A percentile compares a stretch with the other conserved stretches of the same genome.
These are phyloP conservation scores for Takifugu bimaculatus DNA, from an alignment of 2,113 vertebrate genomes.

Conservation along the genomic window DNA sequence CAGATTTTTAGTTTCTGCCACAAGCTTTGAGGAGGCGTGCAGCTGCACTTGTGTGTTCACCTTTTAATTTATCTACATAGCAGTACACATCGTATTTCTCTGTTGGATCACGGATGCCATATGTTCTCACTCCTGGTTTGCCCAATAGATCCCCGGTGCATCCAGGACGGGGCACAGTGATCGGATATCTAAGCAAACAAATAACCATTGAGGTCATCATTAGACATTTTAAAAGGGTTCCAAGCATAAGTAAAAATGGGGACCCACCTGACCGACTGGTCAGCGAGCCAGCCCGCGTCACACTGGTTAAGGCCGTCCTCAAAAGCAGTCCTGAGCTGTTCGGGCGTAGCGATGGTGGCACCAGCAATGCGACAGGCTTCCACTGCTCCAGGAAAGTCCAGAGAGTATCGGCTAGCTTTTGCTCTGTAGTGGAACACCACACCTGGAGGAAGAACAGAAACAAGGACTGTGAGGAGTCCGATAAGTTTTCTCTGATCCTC, in stretches of 20 bases:
- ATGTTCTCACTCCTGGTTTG: constrained; percentile 85
- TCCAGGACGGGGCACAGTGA: constrained; percentile 81
- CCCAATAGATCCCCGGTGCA: constrained; percentile 84
- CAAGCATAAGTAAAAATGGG: neutral
- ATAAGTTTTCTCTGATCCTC: neutral
- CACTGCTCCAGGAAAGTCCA: constrained; percentile 79
- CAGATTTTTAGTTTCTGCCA: neutral
- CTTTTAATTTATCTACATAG: constrained; percentile 83
- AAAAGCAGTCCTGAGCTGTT: constrained; percentile 84
- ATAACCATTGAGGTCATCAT: neutral
- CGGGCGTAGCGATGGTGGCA: constrained; percentile 81
- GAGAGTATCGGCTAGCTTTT: constrained; percentile 78
- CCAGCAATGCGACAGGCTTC: constrained; percentile 74
- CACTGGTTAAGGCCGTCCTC: constrained; percentile 93
- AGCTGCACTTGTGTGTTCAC: constrained; percentile 65
- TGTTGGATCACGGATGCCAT: constrained; percentile 78
- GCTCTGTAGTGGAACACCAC: constrained; percentile 94
- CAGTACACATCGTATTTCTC: constrained; percentile 94
- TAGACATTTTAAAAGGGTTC: neutral
- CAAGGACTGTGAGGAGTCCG: no score
- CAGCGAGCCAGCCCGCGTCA: constrained; percentile 93
- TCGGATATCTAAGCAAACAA: constrained; percentile 82
- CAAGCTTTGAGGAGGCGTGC: neutral
- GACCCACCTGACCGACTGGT: constrained; percentile 83
- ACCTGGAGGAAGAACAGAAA: constrained; percentile 68